Base-by-base conservation (phyloP, 2,113 vertebrate genomes). In the Aspiorhynchus laticeps region DNA sequence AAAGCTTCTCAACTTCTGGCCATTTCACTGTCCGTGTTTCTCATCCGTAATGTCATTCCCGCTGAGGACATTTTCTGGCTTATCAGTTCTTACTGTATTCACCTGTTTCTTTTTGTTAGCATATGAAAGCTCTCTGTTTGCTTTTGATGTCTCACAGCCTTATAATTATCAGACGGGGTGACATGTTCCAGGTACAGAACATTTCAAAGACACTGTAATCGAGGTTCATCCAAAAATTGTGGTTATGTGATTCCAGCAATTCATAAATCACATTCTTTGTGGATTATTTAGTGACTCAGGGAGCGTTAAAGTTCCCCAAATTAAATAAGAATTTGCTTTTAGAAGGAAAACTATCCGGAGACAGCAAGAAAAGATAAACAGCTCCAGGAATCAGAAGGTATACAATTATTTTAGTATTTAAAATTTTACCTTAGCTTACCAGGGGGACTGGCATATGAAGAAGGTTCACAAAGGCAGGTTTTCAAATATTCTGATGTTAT, bases 181-280 rank as follows among this genome's bases (percentile, higher is more conserved):
- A 81, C 38, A 19, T 28, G 61, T 81, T 65, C 59, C 59, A 65
- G 59, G 80, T 26, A 81, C n/a, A 46, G 36, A 81, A 81, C 53
- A 38, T 80, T 38, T 80, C 21, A 41, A 31, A 80, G 33, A 38
- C 21, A n/a, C 31, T 80, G 77, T 7, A 59, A 53, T 78, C 9
- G 26, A 78, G 46, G 26, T 51, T 78, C 26, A 53, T 53, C 46
- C 0, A 19, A 21, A 73, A 24, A 73, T 38, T 10, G 1, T 1
- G 5, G 7, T 56, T 24, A 24, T 56, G 53, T 24, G 53, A 56
- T 56, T 56, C 53, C 19, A 24, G 19, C 21, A 21, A 56, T 56
- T 56, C 53, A 56, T 21, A 56, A 24, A 56, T 56, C 21, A 24
- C 53, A 24, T 56, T 56, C 19, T 24, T 56, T 56, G 53, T 56